phyloP scores from a whole-genome alignment of 2,113 vertebrate genomes.

The Actenoides lindsayi region DNA sequence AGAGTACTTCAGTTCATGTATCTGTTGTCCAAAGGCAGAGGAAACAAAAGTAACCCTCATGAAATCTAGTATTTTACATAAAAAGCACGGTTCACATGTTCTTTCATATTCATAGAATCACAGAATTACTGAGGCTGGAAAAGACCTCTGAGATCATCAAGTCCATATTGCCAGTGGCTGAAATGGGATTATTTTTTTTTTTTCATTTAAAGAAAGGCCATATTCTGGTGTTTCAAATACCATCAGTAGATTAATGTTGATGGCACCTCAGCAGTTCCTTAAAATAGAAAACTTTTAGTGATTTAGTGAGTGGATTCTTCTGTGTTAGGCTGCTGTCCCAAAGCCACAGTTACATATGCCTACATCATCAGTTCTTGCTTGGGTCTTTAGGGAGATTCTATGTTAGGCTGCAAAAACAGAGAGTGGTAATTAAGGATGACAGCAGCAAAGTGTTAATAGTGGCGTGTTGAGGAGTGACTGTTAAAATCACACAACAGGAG shows the following conservation, averaged over 20 bases:
- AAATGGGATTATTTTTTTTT: not conserved
- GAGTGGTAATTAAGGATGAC: not conserved
- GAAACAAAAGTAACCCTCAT: not conserved
- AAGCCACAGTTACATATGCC: not conserved
- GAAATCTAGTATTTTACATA: not conserved
- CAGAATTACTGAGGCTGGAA: too few relatives aligned
- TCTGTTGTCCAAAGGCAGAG: not conserved
- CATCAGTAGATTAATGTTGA: not conserved
- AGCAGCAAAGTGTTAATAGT: not conserved
- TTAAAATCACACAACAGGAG: not conserved
- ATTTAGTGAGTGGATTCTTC: not conserved
- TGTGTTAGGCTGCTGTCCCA: not conserved
- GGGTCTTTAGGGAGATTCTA: not conserved
- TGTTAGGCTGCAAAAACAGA: not conserved
- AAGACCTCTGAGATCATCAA: too few relatives aligned
- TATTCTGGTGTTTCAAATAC: not conserved
- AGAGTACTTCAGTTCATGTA: not conserved
- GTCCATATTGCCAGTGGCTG: not conserved
- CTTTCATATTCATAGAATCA: not conserved
- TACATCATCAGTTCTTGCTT: not conserved
- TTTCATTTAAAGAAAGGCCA: not conserved
- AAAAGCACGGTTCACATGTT: not conserved
- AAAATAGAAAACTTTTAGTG: not conserved
- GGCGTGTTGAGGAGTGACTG: not conserved
- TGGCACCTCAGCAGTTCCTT: not conserved